These are phyloP conservation scores for Halocaridina rubra DNA, from an alignment of 2,888 invertebrate genomes.

Conservation along the genomic window DNA sequence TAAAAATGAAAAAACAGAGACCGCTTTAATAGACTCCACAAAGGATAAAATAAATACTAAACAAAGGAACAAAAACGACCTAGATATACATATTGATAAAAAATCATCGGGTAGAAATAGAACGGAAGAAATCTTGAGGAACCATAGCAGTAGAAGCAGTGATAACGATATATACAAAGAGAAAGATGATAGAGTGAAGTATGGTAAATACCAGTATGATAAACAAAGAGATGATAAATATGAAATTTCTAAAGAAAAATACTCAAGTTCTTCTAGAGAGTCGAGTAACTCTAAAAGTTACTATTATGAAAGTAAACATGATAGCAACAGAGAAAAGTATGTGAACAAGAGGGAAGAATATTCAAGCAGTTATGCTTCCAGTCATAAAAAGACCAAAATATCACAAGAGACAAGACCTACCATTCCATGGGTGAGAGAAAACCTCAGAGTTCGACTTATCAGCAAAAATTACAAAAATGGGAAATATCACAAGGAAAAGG, in stretches of 20 bases:
- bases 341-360: not conserved
- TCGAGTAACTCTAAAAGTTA: too few relatives aligned
- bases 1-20: not conserved
- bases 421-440: slow-evolving; percentile 61
- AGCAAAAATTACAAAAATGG: slow-evolving; percentile 57
- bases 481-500: slow-evolving; percentile 61
- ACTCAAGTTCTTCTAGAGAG: not conserved
- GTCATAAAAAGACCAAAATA: not conserved
- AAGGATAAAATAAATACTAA: too few relatives aligned
- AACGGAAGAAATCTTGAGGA: too few relatives aligned
- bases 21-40: not conserved
- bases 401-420: not conserved
- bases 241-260: not conserved
- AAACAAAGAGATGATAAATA: not conserved
- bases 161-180: not conserved
- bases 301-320: not conserved
- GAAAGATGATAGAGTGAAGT: not conserved
- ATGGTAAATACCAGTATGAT: not conserved
- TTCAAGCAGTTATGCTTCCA: not conserved
- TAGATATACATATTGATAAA: too few relatives aligned
- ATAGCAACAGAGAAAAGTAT: not conserved
- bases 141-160: not conserved
- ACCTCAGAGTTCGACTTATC: slow-evolving; percentile 54
- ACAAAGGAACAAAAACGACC: too few relatives aligned
- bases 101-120: too few relatives aligned